A percentile compares a stretch with the other conserved stretches of the same genome.
These are phyloP conservation scores for Aphodius sticticus DNA, from an alignment of 2,888 invertebrate genomes.

Conservation along the genomic window DNA sequence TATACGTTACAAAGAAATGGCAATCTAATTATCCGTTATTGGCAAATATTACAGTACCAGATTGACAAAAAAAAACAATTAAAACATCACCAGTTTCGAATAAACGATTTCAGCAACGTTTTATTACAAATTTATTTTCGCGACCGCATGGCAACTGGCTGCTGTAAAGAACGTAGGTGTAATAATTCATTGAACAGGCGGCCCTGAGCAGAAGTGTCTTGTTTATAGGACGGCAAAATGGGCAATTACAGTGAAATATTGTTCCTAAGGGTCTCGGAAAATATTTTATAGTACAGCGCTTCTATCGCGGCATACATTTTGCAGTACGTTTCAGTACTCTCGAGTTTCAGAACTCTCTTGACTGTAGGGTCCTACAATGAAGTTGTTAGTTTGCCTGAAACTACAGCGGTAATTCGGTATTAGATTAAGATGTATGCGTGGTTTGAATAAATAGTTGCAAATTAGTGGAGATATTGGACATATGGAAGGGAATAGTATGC, in stretches of 20 bases:
- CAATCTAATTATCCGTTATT: no score
- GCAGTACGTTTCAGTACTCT: background rate
- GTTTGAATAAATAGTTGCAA: background rate
- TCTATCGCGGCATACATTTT: background rate
- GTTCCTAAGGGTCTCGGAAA: constrained; percentile 11
- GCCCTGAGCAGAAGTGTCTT: constrained; percentile 9
- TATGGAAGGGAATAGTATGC: background rate
- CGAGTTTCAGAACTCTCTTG: background rate
- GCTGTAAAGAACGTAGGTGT: background rate
- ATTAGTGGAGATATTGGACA: background rate
- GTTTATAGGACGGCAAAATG: constrained; percentile 19
- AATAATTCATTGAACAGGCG: background rate
- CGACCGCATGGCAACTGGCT: no score
- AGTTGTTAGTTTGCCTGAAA: background rate
- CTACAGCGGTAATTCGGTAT: background rate
- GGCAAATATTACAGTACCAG: no score
- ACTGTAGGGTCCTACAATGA: background rate
- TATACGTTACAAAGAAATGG: no score
- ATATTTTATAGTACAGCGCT: constrained; percentile 4
- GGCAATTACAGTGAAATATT: constrained; percentile 22
- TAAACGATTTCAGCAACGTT: no score
- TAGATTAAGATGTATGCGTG: background rate
- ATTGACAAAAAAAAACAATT: no score
- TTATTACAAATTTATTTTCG: no score
- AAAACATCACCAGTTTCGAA: no score